Percentiles rank a stretch among this genome's conserved stretches.
These are phyloP conservation scores for Sepioteuthis lessoniana DNA, from an alignment of 2,888 invertebrate genomes.

Conservation along the genomic window DNA sequence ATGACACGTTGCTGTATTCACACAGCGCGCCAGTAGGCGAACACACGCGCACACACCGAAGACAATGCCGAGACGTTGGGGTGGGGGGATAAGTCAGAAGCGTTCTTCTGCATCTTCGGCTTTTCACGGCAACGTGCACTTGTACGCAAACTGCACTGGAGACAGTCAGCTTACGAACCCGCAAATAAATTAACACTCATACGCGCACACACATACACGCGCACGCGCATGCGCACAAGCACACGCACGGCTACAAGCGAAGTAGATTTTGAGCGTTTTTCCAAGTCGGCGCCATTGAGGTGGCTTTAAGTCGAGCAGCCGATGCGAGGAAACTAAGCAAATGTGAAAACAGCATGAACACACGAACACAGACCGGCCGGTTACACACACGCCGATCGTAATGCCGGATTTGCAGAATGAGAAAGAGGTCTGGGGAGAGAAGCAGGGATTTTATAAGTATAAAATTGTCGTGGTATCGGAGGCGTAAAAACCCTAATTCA, in stretches of 20 bases:
- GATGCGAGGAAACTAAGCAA: background rate
- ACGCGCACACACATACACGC: no score
- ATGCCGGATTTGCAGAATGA: background rate
- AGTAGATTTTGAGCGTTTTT: background rate
- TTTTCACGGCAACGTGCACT: background rate
- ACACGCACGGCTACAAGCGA: background rate
- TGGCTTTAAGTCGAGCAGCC: background rate
- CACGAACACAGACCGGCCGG: background rate
- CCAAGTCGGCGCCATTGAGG: background rate
- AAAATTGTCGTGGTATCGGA: no score
- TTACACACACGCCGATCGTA: background rate
- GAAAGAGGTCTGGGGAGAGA: background rate
- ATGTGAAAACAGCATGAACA: background rate
- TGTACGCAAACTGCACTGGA: background rate
- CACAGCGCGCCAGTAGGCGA: background rate
- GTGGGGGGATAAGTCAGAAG: background rate
- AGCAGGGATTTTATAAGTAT: no score
- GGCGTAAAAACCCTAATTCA: no score
- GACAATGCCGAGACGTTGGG: background rate
- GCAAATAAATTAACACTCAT: background rate
- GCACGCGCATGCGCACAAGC: background rate
- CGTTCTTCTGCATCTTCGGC: background rate
- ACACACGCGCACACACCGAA: background rate
- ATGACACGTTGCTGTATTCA: no score
- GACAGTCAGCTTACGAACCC: background rate